A percentile compares a stretch with the other conserved stretches of the same genome.
phyloP scores from a whole-genome alignment of 2,113 vertebrate genomes.

The Halcyon malimbica region DNA sequence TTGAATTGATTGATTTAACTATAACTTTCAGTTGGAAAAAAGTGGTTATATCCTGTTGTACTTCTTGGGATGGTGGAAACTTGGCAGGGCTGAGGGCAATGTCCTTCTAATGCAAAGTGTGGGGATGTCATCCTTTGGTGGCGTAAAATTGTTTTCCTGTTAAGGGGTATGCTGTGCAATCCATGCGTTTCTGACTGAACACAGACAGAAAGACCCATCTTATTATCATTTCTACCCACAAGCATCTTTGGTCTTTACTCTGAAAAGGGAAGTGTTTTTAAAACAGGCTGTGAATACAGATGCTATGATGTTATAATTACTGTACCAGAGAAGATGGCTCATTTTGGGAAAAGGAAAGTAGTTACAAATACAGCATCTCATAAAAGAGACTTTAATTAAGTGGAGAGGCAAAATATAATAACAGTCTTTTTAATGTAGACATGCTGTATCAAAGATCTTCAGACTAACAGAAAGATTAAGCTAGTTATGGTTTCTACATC shows the following conservation, averaged over 20 bases:
- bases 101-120: background rate
- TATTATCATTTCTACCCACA: slow-evolving; percentile 22
- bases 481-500: background rate
- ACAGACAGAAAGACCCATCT: background rate
- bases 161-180: background rate
- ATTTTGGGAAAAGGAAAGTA: slow-evolving; percentile 42
- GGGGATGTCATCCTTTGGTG: background rate
- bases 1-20: background rate
- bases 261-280: slow-evolving; percentile 40
- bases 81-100: background rate
- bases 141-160: background rate
- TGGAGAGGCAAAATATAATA: slow-evolving; percentile 33
- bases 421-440: background rate
- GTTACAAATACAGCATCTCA: slow-evolving; percentile 33
- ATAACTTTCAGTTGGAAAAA: background rate
- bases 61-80: background rate
- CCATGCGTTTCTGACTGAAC: background rate
- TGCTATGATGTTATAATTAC: slow-evolving; percentile 50
- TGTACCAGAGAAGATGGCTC: slow-evolving; percentile 42
- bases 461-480: background rate
- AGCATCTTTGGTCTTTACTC: slow-evolving; percentile 4
- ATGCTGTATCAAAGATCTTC: slow-evolving; percentile 1
- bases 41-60: background rate
- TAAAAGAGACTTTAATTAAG: slow-evolving; percentile 57
- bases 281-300: slow-evolving; percentile 41